phyloP scores from a whole-genome alignment of 2,113 vertebrate genomes.

The Oxyura jamaicensis region DNA sequence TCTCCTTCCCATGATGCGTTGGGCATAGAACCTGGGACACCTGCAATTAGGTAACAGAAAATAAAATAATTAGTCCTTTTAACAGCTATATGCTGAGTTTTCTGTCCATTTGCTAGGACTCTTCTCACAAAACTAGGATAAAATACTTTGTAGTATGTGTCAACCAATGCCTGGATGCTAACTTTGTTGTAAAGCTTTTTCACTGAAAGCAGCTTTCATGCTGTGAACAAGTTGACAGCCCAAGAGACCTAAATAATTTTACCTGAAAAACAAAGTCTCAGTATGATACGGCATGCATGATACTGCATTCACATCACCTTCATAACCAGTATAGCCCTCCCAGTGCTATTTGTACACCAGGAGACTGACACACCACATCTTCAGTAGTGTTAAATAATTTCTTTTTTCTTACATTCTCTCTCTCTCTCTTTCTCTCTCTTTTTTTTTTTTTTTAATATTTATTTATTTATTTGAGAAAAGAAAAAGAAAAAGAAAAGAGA shows the following conservation, averaged over 20 bases:
- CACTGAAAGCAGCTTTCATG: accelerated
- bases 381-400: not conserved
- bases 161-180: not conserved
- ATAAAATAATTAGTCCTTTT: not conserved
- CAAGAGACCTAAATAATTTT: not conserved
- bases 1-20: conserved; percentile 69
- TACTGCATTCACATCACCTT: not conserved
- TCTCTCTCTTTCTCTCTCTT: not conserved
- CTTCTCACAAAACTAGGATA: not conserved
- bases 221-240: not conserved
- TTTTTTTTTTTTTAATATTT: not conserved
- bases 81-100: not conserved
- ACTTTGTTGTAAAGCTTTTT: not conserved
- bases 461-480: too few relatives aligned
- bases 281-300: not conserved
- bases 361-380: not conserved
- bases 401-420: too few relatives aligned
- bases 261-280: not conserved
- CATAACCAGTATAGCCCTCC: not conserved
- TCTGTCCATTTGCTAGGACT: not conserved
- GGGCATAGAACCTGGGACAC: conserved; percentile 75
- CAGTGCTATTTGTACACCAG: not conserved
- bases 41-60: conserved; percentile 41
- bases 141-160: not conserved
- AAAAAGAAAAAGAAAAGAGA: not conserved